Conservation (phyloP, 2,888 invertebrate species). For the Philhelius pedissequus region DNA sequence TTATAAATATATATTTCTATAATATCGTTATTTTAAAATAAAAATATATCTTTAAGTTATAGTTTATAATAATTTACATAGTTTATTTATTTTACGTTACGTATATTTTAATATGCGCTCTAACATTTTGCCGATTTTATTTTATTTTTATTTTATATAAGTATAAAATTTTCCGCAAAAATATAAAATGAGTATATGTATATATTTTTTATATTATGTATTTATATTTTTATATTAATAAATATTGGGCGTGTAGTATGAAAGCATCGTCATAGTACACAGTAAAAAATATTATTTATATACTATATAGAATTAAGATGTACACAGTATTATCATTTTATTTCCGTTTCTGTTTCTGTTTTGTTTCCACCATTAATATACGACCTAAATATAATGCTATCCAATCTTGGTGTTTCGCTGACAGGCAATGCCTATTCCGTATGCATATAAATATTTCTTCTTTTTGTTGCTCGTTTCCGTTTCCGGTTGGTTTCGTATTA, state of each 20-base stretch:
- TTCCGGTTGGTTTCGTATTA: conserved; percentile 57
- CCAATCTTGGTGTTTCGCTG: not conserved
- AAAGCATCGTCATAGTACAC: conserved; percentile 68
- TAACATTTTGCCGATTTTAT: conserved; percentile 57
- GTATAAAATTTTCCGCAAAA: conserved; percentile 76
- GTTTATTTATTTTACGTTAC: conserved; percentile 56
- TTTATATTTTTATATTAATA: conserved; percentile 42
- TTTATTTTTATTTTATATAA: conserved; percentile 67
- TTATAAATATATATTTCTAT: not conserved
- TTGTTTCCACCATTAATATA: conserved; percentile 46
- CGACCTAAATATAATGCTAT: conserved; percentile 20
- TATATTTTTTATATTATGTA: conserved; percentile 50
- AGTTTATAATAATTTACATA: conserved; percentile 61
- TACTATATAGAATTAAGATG: conserved; percentile 69
- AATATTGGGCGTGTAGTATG: conserved; percentile 63
- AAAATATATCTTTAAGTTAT: conserved; percentile 25
- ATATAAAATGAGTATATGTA: conserved; percentile 75
- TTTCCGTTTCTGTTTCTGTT: conserved; percentile 59
- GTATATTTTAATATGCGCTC: conserved; percentile 50
- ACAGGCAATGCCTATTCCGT: not conserved
- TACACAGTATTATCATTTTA: conserved; percentile 63
- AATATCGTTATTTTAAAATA: conserved; percentile 19
- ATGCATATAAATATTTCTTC: conserved; percentile 21
- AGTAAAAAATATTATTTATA: conserved; percentile 69
- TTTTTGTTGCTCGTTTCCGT: conserved; percentile 20